Evolutionary conservation across 1,140 invertebrate species (phyloP), one percentile per base, ranked within the genome.

Genomic region (Nasonia vitripennis): DNA sequence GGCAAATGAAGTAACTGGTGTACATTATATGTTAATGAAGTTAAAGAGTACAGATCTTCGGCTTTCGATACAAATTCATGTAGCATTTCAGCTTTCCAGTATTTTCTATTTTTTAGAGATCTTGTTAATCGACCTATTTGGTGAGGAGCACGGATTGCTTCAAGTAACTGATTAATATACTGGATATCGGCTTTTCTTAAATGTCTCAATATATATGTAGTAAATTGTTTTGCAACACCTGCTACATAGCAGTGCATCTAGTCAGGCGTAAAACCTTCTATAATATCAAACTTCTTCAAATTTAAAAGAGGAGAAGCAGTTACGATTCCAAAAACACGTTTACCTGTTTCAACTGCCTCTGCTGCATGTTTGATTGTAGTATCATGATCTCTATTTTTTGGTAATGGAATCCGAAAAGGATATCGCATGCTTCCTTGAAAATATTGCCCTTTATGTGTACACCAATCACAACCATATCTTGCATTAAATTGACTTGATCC

Each of bases 181-280:
- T 27, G 27, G 27, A 27, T 27, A 27, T 27, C 27, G 27, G 1
- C 27, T 27, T 27, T 27, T 27, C 27, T 27, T 27, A 27, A 27
- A 27, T 27, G 27, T 27, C 27, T 27, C 27, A 27, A 27, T 27
- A 27, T 27, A 27, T 27, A 27, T 27, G 27, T 27, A 27, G 83
- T 34, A 85, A 74, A 77, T 31, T 51, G 68, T 55, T 85, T 86
- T 9, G 67, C 84, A 23, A 84, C 67, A 86, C 41, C 67, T 78
- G 12, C 1, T 81, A 85, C 17, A 73, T 23, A 62, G 55, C 78
- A 70, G 78, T 87, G 88, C n/a, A 55, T 83, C 78, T 80, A 55
- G 75, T 73, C 77, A 20, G 75, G 73, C 17, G 20, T 9, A 68
- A 75, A 84, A 23, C 73, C 51, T 23, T 51, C 14, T 81, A 67